Evolutionary conservation across 2,113 vertebrate species (phyloP).

Genomic region (Melanerpes aurifrons): DNA sequence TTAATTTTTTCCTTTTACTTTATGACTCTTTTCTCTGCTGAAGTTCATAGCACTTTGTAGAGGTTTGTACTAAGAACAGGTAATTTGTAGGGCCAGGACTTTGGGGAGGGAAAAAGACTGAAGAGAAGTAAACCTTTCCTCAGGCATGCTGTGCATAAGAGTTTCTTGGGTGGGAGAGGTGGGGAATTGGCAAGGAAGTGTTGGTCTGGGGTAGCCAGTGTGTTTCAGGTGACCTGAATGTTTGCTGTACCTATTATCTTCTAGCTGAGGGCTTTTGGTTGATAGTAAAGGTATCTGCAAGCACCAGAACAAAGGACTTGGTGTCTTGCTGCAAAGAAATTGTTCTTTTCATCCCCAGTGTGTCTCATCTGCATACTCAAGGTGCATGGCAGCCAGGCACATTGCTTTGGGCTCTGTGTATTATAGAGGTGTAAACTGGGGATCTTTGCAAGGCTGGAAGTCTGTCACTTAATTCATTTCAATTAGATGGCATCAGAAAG

Average conservation of each 20-base stretch:
- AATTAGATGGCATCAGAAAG: not conserved
- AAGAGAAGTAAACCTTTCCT: not conserved
- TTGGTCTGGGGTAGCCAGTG: not conserved
- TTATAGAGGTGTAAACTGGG: not conserved
- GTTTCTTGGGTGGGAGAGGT: fast-evolving
- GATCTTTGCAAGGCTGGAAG: no score
- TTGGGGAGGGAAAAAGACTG: fast-evolving
- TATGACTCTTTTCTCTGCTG: not conserved
- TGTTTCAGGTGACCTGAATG: not conserved
- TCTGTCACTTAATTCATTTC: not conserved
- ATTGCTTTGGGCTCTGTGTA: not conserved
- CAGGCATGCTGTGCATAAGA: not conserved
- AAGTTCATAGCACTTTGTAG: not conserved
- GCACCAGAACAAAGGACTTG: not conserved
- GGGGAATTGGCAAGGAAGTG: not conserved
- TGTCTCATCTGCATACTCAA: not conserved
- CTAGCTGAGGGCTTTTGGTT: not conserved
- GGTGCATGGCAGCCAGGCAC: not conserved
- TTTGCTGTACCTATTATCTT: not conserved
- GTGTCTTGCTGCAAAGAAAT: not conserved
- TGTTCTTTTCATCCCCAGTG: not conserved
- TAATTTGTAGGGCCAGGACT: not conserved
- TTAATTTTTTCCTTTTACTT: not conserved
- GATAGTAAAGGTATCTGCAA: not conserved
- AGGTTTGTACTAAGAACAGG: not conserved